Conservation (phyloP, 2,113 vertebrate species). For the Eptesicus fuscus region DNA sequence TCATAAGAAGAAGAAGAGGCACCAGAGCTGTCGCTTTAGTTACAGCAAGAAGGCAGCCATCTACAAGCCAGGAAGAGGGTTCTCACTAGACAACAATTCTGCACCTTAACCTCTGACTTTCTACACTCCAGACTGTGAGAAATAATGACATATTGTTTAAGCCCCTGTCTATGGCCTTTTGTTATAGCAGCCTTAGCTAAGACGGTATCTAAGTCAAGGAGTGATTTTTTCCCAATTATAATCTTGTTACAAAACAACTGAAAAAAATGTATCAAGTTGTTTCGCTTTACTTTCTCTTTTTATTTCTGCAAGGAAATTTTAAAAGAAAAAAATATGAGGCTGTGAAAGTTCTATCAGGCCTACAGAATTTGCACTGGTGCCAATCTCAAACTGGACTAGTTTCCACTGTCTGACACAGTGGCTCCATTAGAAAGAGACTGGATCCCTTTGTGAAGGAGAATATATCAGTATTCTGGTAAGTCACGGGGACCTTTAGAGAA, state of each 20-base stretch:
- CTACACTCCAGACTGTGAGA: not conserved
- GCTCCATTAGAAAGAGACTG: not conserved
- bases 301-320: not conserved
- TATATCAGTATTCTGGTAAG: not conserved
- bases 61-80: not conserved
- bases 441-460: not conserved
- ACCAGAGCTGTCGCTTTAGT: not conserved
- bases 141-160: not conserved
- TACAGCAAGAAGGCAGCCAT: not conserved
- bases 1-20: not conserved
- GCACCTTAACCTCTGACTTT: not conserved
- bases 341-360: not conserved
- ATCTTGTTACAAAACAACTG: not conserved
- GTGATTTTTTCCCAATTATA: not conserved
- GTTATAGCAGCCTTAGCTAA: not conserved
- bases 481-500: not conserved
- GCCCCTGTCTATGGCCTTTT: not conserved
- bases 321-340: not conserved
- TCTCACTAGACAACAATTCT: not conserved
- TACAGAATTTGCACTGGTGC: not conserved
- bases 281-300: not conserved
- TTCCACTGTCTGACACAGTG: not conserved
- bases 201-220: not conserved
- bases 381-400: not conserved
- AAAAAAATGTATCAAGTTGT: not conserved